Evolutionary conservation across 2,113 vertebrate species (phyloP).

Genomic region (Rousettus leschenaultii): DNA sequence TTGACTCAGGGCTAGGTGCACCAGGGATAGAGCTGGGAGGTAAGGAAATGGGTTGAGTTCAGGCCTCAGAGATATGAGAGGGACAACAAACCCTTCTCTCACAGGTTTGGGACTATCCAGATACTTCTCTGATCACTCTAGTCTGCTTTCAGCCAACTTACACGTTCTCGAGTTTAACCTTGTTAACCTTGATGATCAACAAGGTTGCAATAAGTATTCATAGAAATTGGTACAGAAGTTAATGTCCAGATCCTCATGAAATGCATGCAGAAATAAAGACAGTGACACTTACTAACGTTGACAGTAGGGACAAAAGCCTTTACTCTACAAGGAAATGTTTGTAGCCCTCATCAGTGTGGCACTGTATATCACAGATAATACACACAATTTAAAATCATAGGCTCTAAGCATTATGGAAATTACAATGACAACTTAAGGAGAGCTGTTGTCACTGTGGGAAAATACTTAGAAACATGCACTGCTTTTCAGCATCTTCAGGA

Average conservation of each 20-base stretch:
- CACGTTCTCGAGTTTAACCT: constrained; percentile 51
- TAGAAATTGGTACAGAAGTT: constrained; percentile 55
- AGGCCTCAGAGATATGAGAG: neutral
- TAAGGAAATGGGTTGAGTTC: neutral
- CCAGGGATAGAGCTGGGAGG: neutral
- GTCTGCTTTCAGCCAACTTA: constrained; percentile 10
- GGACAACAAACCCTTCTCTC: neutral
- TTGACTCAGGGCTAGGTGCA: neutral
- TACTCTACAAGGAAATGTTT: constrained; percentile 32
- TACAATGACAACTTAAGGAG: constrained; percentile 49
- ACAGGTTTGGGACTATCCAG: neutral
- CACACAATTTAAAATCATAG: neutral
- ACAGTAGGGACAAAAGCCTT: constrained; percentile 66
- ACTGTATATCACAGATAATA: neutral
- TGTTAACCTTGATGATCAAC: constrained; percentile 62
- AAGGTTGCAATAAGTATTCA: constrained; percentile 63
- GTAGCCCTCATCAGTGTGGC: neutral
- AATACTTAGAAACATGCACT: neutral
- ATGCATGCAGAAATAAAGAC: constrained; percentile 56
- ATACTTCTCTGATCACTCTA: neutral
- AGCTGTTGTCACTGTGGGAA: neutral
- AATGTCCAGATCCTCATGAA: constrained; percentile 51
- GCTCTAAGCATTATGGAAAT: constrained; percentile 54
- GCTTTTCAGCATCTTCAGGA: neutral
- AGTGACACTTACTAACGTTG: constrained; percentile 65